Conservation (phyloP, 2,888 invertebrate species). For the Sinodicranocentrus sp. region DNA sequence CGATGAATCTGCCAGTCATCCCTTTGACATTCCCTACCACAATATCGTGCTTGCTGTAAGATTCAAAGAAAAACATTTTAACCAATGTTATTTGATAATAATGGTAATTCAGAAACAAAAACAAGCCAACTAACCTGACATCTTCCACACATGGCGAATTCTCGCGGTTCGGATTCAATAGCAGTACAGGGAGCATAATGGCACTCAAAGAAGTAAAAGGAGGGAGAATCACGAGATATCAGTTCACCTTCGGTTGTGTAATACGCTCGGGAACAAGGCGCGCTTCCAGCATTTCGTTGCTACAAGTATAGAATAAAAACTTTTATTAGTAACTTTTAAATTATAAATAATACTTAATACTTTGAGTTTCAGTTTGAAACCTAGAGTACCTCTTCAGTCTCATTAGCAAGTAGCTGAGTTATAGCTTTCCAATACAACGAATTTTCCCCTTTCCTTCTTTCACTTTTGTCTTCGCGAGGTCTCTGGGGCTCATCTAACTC, state of each 20-base stretch:
- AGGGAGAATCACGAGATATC: slow-evolving; percentile 71
- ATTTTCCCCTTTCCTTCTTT: slow-evolving; percentile 78
- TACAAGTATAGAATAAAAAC: no score
- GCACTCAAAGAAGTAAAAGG: slow-evolving; percentile 80
- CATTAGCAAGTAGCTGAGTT: slow-evolving; percentile 80
- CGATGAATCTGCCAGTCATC: slow-evolving; percentile 75
- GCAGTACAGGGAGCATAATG: slow-evolving; percentile 80
- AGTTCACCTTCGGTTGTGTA: slow-evolving; percentile 75
- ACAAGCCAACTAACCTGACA: slow-evolving; percentile 78
- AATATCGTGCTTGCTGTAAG: slow-evolving; percentile 75
- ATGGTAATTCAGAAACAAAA: no score
- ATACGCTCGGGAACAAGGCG: slow-evolving; percentile 73
- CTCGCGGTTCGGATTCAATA: slow-evolving; percentile 80
- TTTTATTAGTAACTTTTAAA: no score
- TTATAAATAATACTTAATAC: not conserved
- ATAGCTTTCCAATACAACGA: slow-evolving; percentile 80
- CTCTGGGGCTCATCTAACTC: slow-evolving; percentile 55
- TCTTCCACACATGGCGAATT: slow-evolving; percentile 81
- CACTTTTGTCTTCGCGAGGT: slow-evolving; percentile 68
- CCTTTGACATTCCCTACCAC: slow-evolving; percentile 74
- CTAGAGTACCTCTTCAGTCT: slow-evolving; percentile 77
- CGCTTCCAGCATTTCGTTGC: slow-evolving; percentile 74
- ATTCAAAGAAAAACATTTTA: slow-evolving; percentile 20
- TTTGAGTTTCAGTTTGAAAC: no score
- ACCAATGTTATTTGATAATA: no score